Conservation (phyloP, 2,113 vertebrate species). For the Casuarius casuarius region DNA sequence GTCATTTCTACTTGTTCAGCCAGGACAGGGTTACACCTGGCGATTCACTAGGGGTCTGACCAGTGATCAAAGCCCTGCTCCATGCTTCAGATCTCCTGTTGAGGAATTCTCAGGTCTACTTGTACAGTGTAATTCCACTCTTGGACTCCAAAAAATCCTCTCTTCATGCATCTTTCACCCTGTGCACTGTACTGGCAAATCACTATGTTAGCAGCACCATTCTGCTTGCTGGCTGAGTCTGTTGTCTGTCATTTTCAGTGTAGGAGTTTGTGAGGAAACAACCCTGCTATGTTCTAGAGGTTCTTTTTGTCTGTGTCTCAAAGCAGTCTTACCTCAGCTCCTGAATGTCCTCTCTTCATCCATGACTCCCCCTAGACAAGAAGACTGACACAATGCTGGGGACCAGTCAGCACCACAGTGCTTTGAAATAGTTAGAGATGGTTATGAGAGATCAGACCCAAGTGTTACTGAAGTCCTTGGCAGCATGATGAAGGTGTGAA, state of each 20-base stretch:
- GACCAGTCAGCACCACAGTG: not conserved
- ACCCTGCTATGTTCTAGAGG: not conserved
- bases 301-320: not conserved
- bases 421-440: not conserved
- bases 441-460: not conserved
- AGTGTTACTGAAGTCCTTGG: not conserved
- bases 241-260: not conserved
- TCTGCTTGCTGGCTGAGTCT: not conserved
- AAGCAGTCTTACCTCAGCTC: constrained; percentile 30
- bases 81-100: not conserved
- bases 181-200: not conserved
- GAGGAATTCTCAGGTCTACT: not conserved
- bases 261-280: constrained; percentile 46
- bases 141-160: not conserved
- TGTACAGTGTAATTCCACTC: not conserved
- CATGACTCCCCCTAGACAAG: constrained; percentile 7
- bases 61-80: not conserved
- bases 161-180: not conserved
- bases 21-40: not conserved
- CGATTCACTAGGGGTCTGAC: not conserved
- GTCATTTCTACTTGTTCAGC: not conserved
- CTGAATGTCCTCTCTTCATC: not conserved
- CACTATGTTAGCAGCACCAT: not conserved
- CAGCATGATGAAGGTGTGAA: not conserved
- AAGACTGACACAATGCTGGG: not conserved